These are phyloP conservation scores for Habrosyne pyritoides DNA, from an alignment of 2,888 invertebrate species.

Conservation along the genomic window DNA sequence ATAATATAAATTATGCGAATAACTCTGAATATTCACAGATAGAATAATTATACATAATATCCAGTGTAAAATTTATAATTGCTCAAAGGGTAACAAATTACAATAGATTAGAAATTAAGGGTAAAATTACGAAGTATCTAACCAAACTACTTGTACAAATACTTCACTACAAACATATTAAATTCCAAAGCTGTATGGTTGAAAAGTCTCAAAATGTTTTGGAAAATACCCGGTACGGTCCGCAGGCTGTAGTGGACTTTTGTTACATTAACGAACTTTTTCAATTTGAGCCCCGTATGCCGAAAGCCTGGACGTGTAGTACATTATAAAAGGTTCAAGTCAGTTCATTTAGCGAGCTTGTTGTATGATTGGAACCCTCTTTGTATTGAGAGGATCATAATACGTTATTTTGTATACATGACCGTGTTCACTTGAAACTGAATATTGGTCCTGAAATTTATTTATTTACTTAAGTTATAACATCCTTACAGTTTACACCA, in stretches of 20 bases:
- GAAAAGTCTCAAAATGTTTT: slow-evolving; percentile 8
- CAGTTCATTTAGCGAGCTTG: neutral
- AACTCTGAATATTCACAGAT: no score
- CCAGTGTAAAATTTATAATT: no score
- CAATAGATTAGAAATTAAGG: no score
- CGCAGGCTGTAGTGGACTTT: slow-evolving; percentile 1
- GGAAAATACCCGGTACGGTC: neutral
- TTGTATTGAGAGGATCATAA: neutral
- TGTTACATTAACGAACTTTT: slow-evolving; percentile 13
- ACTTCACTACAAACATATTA: neutral
- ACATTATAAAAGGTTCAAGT: slow-evolving; percentile 7
- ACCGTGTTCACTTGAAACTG: neutral
- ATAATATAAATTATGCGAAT: no score
- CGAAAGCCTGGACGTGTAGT: slow-evolving; percentile 6
- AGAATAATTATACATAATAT: no score
- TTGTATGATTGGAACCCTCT: neutral
- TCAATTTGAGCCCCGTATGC: slow-evolving; percentile 13
- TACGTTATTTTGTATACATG: neutral
- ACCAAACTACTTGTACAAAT: neutral
- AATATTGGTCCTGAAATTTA: no score
- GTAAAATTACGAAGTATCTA: no score
- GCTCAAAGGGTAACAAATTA: no score
- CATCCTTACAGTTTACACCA: no score
- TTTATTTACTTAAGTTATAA: no score
- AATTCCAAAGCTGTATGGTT: neutral